phyloP scores from a whole-genome alignment of 1,140 invertebrate species.

The Yoshiicerus persimilis region DNA sequence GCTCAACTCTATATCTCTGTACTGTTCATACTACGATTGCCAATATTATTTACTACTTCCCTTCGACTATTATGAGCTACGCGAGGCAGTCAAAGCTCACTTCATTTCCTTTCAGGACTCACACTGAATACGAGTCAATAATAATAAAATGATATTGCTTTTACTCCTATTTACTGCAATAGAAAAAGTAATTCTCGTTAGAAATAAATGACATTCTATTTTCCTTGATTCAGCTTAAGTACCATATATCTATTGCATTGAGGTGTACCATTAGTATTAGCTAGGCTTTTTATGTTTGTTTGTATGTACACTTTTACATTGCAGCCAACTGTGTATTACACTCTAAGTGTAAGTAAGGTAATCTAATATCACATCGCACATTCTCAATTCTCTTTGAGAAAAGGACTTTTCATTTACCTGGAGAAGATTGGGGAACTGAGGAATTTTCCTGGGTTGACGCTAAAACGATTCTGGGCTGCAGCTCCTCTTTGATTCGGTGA shows the following conservation, averaged over 20 bases:
- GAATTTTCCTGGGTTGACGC: background rate
- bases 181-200: background rate
- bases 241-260: background rate
- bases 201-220: background rate
- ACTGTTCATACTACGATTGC: background rate
- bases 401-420: background rate
- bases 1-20: background rate
- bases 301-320: background rate
- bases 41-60: background rate
- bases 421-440: background rate
- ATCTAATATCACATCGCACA: too few species aligned
- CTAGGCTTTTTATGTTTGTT: background rate
- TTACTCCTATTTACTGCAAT: background rate
- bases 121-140: background rate
- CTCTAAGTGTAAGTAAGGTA: too few species aligned
- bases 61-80: background rate
- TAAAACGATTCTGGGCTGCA: background rate
- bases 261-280: background rate
- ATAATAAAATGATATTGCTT: conserved; percentile 19
- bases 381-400: background rate
- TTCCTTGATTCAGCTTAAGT: background rate
- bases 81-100: background rate
- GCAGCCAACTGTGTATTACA: too few species aligned
- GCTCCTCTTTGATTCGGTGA: conserved; percentile 22
- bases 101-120: background rate